phyloP scores from a whole-genome alignment of 2,888 invertebrate species.

The Stenodema calcarata region DNA sequence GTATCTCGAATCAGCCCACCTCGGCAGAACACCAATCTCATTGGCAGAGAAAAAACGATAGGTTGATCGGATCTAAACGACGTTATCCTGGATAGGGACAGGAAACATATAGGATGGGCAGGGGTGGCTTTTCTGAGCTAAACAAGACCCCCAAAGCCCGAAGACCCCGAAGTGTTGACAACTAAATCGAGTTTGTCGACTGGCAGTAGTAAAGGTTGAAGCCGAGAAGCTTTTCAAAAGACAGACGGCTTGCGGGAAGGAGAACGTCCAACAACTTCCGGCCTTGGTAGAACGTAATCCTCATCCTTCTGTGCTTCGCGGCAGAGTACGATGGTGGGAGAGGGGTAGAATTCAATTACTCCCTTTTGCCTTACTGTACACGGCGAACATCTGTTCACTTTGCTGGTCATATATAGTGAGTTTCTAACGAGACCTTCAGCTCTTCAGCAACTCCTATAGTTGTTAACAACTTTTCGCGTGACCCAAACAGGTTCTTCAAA shows the following conservation, averaged over 20 bases:
- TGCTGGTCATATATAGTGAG: slow-evolving; percentile 12
- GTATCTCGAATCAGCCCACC: background rate
- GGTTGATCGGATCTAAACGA: background rate
- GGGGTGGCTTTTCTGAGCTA: background rate
- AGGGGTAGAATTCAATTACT: slow-evolving; percentile 28
- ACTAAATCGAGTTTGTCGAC: slow-evolving; percentile 43
- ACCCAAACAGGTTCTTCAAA: background rate
- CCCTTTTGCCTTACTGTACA: slow-evolving; percentile 1
- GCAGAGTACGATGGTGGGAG: background rate
- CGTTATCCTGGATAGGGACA: background rate
- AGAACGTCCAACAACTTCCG: slow-evolving; percentile 22
- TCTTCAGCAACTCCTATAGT: background rate
- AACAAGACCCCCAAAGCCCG: slow-evolving; percentile 22
- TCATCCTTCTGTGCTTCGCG: background rate
- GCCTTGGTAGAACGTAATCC: slow-evolving; percentile 22
- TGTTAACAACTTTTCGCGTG: background rate
- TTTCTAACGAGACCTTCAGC: slow-evolving; percentile 5
- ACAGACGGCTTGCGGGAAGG: slow-evolving; percentile 10
- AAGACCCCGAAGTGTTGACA: slow-evolving; percentile 39
- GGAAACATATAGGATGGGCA: background rate
- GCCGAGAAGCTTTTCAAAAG: slow-evolving; percentile 34
- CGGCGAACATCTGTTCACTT: slow-evolving; percentile 7
- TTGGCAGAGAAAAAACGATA: background rate
- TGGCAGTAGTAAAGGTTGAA: background rate
- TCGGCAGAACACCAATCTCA: background rate